phyloP scores from a whole-genome alignment of 2,888 invertebrate species.

The Lobophora halterata region DNA sequence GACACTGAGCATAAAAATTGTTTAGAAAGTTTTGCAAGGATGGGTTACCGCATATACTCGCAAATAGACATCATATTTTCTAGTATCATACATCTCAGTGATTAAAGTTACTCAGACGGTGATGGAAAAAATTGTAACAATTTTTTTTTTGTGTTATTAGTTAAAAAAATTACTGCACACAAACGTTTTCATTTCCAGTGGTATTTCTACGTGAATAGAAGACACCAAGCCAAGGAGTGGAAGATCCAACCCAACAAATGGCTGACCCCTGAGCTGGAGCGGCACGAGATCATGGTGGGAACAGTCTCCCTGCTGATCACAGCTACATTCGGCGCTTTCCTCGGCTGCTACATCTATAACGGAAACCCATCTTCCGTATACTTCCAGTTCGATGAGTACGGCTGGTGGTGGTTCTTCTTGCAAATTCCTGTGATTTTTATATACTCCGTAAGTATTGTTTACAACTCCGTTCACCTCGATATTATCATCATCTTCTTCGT shows the following conservation, averaged over 20 bases:
- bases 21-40: too few species aligned
- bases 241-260: slow-evolving; percentile 87
- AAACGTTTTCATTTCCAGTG: slow-evolving; percentile 74
- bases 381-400: slow-evolving; percentile 82
- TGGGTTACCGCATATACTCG: too few species aligned
- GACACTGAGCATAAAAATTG: too few species aligned
- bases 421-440: slow-evolving; percentile 84
- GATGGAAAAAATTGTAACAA: too few species aligned
- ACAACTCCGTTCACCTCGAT: too few species aligned
- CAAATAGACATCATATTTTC: too few species aligned
- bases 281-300: slow-evolving; percentile 85
- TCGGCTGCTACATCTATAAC: slow-evolving; percentile 85
- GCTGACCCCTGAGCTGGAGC: slow-evolving; percentile 83
- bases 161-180: too few species aligned
- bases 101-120: too few species aligned
- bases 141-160: too few species aligned
- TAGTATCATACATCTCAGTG: too few species aligned
- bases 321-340: slow-evolving; percentile 78
- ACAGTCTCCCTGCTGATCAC: slow-evolving; percentile 78
- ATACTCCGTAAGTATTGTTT: slow-evolving; percentile 77
- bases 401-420: slow-evolving; percentile 83
- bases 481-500: too few species aligned
- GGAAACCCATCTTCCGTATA: slow-evolving; percentile 85
- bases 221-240: slow-evolving; percentile 84
- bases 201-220: slow-evolving; percentile 84